Evolutionary conservation across 2,797 vertebrate species (phyloP), one percentile per base, ranked within the genome.

Genomic region (Acipenser oxyrinchus): DNA sequence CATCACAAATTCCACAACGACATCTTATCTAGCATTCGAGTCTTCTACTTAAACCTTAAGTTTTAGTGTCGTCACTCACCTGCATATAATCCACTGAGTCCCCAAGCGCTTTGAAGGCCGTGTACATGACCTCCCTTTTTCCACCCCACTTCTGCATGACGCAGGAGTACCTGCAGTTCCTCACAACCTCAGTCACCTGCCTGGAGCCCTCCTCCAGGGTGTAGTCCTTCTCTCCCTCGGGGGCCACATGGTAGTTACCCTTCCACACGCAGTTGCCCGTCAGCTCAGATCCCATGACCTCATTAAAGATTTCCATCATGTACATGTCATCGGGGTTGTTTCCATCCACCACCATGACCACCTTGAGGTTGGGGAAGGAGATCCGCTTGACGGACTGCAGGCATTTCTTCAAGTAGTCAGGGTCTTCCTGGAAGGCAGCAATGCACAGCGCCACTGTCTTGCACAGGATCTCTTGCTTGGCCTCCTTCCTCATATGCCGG

Each of bases 111-210:
- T 92, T 94, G 76, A 99, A 99, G 67, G 96, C 96, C 0, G 95
- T 99, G 88, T 98, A 99, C 96, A 99, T 99, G 79, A 99, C 96
- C 78, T 99, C 96, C 48, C 96, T 84, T 79, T 99, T 99, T 48
- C 96, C 96, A 1, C 96, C 96, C 96, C 96, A 99, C 78, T 96
- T 92, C 85, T 99, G 96, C 88, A 98, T 95, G 83, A 99, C 80
- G 70, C 96, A 99, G 49, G 92, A 89, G 78, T 90, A 94, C 48
- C 89, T 88, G 74, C 84, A 91, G 72, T 82, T 51, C 48, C 84
- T 88, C 65, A 96, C 94, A 63, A 95, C 82, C 0, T 85, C 80
- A 60, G 87, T 82, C 49, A 96, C 89, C 0, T 71, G 87, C 2
- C 79, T 82, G 59, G 88, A 85, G 76, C 95, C 94, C 72, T 93